Conservation (phyloP, 2,113 vertebrate species). For the Mus spicilegus region DNA sequence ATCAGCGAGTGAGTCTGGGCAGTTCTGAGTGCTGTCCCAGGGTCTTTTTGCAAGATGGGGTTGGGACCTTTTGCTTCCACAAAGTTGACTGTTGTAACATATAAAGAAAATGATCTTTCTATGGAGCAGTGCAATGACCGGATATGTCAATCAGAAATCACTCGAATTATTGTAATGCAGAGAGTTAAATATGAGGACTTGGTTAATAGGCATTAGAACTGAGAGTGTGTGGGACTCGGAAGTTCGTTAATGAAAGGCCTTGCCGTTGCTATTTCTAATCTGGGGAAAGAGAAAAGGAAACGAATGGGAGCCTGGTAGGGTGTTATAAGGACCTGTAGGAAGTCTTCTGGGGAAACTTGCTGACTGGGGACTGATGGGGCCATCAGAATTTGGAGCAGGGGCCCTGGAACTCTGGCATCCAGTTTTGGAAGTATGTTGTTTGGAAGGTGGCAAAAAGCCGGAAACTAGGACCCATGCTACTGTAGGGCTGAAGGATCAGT, state of each 20-base stretch:
- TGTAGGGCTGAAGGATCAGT: background rate
- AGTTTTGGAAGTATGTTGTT: fast-evolving
- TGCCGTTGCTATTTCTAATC: too few relatives aligned
- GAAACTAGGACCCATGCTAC: background rate
- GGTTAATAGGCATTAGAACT: background rate
- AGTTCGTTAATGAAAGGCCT: background rate
- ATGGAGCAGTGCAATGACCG: background rate
- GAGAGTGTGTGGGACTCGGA: background rate
- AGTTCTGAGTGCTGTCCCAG: background rate
- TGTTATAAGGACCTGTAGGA: fast-evolving
- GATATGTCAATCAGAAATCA: background rate
- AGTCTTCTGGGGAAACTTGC: background rate
- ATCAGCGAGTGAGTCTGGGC: background rate
- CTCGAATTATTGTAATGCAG: background rate
- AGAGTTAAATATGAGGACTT: background rate
- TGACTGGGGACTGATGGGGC: fast-evolving
- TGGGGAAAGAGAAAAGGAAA: too few relatives aligned
- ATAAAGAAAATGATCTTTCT: background rate
- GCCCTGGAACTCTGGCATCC: fast-evolving
- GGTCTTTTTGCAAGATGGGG: background rate
- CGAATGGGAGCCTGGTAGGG: background rate
- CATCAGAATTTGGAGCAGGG: background rate
- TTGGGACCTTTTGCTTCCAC: background rate
- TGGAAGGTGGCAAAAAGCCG: background rate
- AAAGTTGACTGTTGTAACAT: background rate